Base-by-base conservation (phyloP, 2,888 invertebrate species). In the Pseudoips prasinana region DNA sequence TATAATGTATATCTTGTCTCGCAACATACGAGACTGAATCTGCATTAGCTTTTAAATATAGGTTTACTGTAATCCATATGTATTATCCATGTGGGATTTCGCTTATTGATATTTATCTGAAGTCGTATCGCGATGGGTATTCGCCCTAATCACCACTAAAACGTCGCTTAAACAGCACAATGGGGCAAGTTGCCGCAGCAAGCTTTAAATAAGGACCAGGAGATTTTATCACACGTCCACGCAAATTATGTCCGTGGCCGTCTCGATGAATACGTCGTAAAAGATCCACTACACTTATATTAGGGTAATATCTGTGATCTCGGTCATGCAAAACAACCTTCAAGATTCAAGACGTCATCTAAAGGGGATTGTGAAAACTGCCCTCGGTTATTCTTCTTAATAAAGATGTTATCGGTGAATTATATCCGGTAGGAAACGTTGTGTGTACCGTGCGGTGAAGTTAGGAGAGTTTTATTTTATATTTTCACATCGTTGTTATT, bases 221-320 rank as follows among this genome's bases (percentile, higher is more conserved):
- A 52, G 73, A 81, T 81, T 70, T 70, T 76, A 82, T 81, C 77
- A 70, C 72, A 74, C 73, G 66, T 72, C 64, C 54, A 68, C 67
- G 67, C 69, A 72, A 78, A 81, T 81, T 78, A 80, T 82, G 74
- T 74, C 56, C 57, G 46, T 46, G 33, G 41, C 33, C 47, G 60
- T 60, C 50, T 58, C 60, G 54, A 64, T 62, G 67, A 74, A 75
- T 67, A 63, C 54, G 55, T 76, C 73, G 66, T 80, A 76, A 81
- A 79, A 67, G 68, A 64, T 68, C 73, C 68, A 66, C 73, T 71
- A 74, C 67, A 70, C 68, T 74, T 74, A 73, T 74, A 73, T 76
- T 70, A 71, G 71, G 71, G 73, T 65, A 70, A 72, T 84, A 77
- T 78, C 73, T 58, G 65, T 58, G 67, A 83, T 78, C 77, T 73